Evolutionary conservation across 2,797 vertebrate genomes (phyloP).

Genomic region (Dermochelys coriacea): DNA sequence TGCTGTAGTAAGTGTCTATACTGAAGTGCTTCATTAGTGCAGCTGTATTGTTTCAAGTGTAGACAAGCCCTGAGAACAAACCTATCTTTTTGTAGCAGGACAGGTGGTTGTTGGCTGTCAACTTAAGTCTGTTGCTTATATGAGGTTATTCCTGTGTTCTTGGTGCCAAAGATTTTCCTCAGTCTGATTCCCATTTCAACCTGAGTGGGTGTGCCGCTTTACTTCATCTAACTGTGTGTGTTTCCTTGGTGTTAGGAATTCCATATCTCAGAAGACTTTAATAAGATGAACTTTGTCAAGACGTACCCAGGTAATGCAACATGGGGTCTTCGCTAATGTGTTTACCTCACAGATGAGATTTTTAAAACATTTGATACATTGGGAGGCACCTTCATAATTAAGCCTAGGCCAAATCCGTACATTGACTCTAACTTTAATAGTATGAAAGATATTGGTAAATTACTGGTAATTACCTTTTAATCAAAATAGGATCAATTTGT

Average conservation of each 20-base stretch:
- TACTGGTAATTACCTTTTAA: neutral
- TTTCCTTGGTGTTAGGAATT: conserved; percentile 88
- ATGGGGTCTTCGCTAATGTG: neutral
- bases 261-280: conserved; percentile 98
- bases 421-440: conserved; percentile 4
- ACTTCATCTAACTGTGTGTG: neutral
- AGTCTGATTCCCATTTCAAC: neutral
- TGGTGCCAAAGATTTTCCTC: neutral
- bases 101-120: neutral
- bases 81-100: neutral
- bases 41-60: neutral
- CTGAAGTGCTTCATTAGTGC: neutral
- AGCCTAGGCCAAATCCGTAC: neutral
- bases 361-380: neutral
- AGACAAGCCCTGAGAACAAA: neutral
- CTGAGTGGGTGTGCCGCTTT: neutral
- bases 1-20: neutral
- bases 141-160: neutral
- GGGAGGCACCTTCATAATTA: neutral
- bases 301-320: conserved; percentile 93
- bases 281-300: conserved; percentile 98
- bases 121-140: neutral
- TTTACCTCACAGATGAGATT: neutral
- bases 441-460: neutral
- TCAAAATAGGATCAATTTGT: neutral